phyloP scores from a whole-genome alignment of 2,888 invertebrate genomes.

The Gastrophysa polygoni region DNA sequence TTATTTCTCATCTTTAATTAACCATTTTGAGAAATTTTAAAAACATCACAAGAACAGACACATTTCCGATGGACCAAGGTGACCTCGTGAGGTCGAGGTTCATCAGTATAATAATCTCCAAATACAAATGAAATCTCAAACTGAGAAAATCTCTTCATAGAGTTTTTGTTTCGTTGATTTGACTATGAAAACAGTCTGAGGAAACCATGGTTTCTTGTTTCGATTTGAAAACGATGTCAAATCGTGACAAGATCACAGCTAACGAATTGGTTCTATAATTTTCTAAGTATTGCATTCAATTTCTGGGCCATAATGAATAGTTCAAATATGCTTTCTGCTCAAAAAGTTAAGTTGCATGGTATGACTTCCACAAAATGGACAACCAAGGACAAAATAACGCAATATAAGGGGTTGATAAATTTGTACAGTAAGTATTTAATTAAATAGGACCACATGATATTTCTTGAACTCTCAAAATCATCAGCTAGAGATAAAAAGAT shows the following conservation, averaged over 20 bases:
- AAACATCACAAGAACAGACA: too few relatives aligned
- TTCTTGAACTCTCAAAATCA: neutral
- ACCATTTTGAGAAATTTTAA: too few relatives aligned
- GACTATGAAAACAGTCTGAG: too few relatives aligned
- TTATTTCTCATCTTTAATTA: too few relatives aligned
- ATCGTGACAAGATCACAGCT: neutral
- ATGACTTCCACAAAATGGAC: slow-evolving; percentile 71
- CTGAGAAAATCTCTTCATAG: too few relatives aligned
- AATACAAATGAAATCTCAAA: too few relatives aligned
- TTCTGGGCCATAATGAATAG: slow-evolving; percentile 38
- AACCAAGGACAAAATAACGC: slow-evolving; percentile 69
- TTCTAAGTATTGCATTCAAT: neutral
- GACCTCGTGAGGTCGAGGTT: too few relatives aligned
- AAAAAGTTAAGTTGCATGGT: slow-evolving; percentile 66
- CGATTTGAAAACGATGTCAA: neutral
- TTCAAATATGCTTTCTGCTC: slow-evolving; percentile 62
- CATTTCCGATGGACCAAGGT: too few relatives aligned
- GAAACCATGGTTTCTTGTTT: neutral
- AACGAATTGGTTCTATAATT: neutral
- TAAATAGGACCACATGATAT: neutral
- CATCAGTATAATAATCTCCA: too few relatives aligned
- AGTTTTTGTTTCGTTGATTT: too few relatives aligned
- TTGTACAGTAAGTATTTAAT: slow-evolving; percentile 63
- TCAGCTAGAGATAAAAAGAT: slow-evolving; percentile 68
- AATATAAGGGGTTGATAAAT: slow-evolving; percentile 70